Conservation (phyloP, 2,797 vertebrate species). For the Cynopterus sphinx region DNA sequence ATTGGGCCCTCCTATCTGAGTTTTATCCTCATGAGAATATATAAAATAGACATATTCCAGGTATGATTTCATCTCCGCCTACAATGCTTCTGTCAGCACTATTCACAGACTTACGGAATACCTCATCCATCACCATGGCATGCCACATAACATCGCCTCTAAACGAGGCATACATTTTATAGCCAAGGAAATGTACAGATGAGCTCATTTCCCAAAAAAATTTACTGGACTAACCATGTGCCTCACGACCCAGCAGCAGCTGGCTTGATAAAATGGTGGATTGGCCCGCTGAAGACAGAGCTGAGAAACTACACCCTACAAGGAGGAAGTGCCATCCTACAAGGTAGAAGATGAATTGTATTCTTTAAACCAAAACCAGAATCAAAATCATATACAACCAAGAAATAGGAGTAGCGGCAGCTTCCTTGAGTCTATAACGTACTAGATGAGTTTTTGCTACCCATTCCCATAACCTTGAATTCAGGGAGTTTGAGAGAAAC, state of each 20-base stretch:
- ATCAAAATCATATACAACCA: background rate
- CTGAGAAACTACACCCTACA: background rate
- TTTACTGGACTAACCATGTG: background rate
- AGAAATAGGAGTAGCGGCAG: background rate
- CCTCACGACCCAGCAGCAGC: background rate
- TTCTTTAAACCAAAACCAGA: background rate
- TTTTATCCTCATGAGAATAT: background rate
- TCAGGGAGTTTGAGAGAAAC: background rate
- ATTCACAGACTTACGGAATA: background rate
- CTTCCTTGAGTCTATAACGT: background rate
- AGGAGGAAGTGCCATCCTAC: background rate
- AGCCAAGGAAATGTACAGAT: background rate
- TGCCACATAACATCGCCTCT: background rate
- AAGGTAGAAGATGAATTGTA: background rate
- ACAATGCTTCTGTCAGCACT: background rate
- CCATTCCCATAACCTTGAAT: background rate
- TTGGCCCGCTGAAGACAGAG: background rate
- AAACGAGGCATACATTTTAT: background rate
- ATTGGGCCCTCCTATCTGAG: background rate
- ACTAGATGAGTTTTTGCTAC: background rate
- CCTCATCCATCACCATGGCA: background rate
- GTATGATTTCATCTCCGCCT: background rate
- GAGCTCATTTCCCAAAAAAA: background rate
- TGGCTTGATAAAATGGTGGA: background rate
- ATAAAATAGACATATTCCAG: background rate